Evolutionary conservation across 2,797 vertebrate genomes (phyloP).

Genomic region (Dallia pectoralis): DNA sequence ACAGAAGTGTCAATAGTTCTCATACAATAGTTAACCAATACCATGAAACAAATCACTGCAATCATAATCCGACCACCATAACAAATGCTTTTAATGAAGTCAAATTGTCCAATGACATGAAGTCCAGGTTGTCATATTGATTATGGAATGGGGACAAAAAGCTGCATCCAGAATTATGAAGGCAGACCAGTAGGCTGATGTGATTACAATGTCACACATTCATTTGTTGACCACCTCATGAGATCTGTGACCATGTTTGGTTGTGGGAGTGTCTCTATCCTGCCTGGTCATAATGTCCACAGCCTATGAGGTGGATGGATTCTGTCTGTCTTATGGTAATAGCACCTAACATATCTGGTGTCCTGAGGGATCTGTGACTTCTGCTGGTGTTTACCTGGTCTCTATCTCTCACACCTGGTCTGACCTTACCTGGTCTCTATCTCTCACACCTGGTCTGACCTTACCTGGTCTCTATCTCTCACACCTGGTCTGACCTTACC

Average conservation of each 20-base stretch:
- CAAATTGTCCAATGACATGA: background rate
- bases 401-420: no score
- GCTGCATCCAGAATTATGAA: background rate
- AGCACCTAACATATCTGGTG: no score
- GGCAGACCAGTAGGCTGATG: no score
- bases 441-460: no score
- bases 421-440: background rate
- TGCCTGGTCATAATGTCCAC: no score
- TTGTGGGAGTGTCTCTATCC: no score
- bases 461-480: no score
- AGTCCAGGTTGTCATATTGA: background rate
- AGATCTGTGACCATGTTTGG: no score
- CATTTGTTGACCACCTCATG: no score
- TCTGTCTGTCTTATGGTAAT: no score
- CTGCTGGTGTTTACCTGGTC: background rate
- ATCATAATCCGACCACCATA: background rate
- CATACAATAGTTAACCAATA: background rate
- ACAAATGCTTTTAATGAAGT: background rate
- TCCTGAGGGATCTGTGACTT: background rate
- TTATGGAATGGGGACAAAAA: background rate
- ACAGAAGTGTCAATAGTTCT: constrained; percentile 18
- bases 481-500: background rate
- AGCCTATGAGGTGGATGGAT: no score
- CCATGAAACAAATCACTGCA: background rate
- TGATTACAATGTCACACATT: no score